Base-by-base conservation (phyloP, 2,888 invertebrate species). In the Caenorhabditis sp. region DNA sequence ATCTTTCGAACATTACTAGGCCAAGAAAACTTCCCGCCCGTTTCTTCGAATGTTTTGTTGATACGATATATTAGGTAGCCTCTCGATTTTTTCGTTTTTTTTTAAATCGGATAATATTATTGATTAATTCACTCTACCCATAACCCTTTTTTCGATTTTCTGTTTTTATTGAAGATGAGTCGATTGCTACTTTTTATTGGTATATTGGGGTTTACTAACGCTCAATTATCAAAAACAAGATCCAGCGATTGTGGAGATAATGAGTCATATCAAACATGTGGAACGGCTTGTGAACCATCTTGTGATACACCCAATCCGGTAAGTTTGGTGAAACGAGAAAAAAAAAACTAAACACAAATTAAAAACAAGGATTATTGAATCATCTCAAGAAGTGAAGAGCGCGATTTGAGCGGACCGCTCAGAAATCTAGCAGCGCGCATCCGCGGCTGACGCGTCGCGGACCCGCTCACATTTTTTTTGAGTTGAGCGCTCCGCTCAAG, bases 251-350 rank as follows among this genome's bases (percentile, higher is more conserved):
- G 74, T 61, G 61, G 61, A 19, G 59, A 62, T 0, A 61, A 74
- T 49, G 74, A 74, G 27, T 53, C 57, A 1, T 74, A 66, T 60
- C 60, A 69, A 23, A 66, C 74, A 4, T 74, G 74, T 36, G 74
- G 74, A 26, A 55, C 66, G 1, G 74, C 74, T n/a, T 74, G 74
- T 26, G 74, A 74, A 26, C 74, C 74, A 43, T 64, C 66, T 14
- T 74, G 74, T 58, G 69, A 64, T 17, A 50, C 1, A 24, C 66
- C 57, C 1, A 66, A 17, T n/a, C 66, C 62, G 21, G 69, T 57
- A n/a, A 63, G 58, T 55, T 27, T 24, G 10, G 17, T 21, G 14
- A 26, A 24, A 23, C 26, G 1, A 19, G 6, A 0, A 19, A n/a
- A 60, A 26, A 49, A 17, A 49, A 53, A 53, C 27, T n/a, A n/a